Evolutionary conservation across 2,888 invertebrate species (phyloP), one percentile per base, ranked within the genome.

Genomic region (Eugnorisma glareosa): DNA sequence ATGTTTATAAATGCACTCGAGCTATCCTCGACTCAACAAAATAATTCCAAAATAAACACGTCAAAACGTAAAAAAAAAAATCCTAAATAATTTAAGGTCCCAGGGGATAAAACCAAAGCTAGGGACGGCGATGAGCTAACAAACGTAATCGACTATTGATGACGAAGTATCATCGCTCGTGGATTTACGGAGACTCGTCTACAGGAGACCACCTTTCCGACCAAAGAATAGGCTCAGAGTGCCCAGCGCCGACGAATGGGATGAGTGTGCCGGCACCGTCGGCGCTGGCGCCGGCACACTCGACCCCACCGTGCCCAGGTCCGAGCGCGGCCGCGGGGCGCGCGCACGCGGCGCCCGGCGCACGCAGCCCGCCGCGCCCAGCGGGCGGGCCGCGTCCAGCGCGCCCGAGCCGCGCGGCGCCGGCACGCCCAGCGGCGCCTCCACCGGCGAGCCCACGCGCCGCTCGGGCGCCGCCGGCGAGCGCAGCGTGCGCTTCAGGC

Each of bases 221-320:
- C 98, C 98, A 94, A 99, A 99, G 71, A 98, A 96, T 89, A 98
- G 95, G 94, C 98, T 98, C 79, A 98, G 97, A 66, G 98, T 98
- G 77, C 98, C 98, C 54, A 98, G 97, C 71, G 98, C 89, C 93
- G 94, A 91, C 79, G 93, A 88, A 89, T 94, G 84, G 67, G 82
- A 63, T 59, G 82, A 84, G 85, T 82, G 83, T 84, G 83, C 83
- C 83, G 83, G 85, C 83, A 89, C 86, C 85, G 93, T 92, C 83
- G 92, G 91, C 75, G 81, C 61, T 3, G 82, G 77, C 98, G 95
- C 94, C 98, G 98, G 84, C 98, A 97, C 89, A 82, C 94, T 88
- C 64, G 91, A 90, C 71, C 89, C 93, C 82, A 93, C 94, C 75
- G 94, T 93, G 83, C 94, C 93, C 51, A 94, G 90, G 89, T 93